A percentile compares a stretch with the other conserved stretches of the same genome.
Evolutionary conservation across 2,113 vertebrate genomes (phyloP).

Genomic region (Salvelinus alpinus): DNA sequence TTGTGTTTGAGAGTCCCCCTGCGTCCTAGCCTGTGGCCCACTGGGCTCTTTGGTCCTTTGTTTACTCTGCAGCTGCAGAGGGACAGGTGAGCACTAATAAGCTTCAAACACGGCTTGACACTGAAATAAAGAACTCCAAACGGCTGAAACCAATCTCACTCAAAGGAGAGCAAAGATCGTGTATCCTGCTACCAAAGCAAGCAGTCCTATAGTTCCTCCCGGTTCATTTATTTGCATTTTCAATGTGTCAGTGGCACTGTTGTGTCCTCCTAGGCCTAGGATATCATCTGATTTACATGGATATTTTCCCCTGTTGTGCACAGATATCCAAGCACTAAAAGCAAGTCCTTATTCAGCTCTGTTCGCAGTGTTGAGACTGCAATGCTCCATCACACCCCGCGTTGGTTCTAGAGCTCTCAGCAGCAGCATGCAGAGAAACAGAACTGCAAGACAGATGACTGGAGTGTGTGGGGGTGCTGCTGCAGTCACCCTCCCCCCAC

Average conservation of each 20-base stretch:
- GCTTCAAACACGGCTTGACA: background rate
- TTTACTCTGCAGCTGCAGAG: background rate
- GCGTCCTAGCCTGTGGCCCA: background rate
- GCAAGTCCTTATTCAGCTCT: background rate
- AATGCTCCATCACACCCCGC: background rate
- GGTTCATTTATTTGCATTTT: background rate
- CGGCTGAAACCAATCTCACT: background rate
- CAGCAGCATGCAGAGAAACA: background rate
- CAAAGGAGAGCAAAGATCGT: background rate
- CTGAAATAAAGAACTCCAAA: background rate
- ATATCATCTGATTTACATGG: background rate
- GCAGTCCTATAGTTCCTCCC: too few relatives aligned
- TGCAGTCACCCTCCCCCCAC: background rate
- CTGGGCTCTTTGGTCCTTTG: background rate
- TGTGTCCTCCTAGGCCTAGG: background rate
- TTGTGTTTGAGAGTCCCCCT: background rate
- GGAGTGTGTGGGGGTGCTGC: background rate
- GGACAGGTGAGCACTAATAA: slow-evolving; percentile 4
- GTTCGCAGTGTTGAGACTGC: background rate
- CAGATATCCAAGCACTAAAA: background rate
- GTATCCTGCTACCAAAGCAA: too few relatives aligned
- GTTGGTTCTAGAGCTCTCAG: background rate
- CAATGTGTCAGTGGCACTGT: background rate
- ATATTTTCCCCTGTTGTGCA: background rate
- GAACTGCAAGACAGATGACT: slow-evolving; percentile 16